Percentiles rank a stretch among this genome's conserved stretches.
These are phyloP conservation scores for Stenichneumon culpator DNA, from an alignment of 2,888 invertebrate species.

Conservation along the genomic window DNA sequence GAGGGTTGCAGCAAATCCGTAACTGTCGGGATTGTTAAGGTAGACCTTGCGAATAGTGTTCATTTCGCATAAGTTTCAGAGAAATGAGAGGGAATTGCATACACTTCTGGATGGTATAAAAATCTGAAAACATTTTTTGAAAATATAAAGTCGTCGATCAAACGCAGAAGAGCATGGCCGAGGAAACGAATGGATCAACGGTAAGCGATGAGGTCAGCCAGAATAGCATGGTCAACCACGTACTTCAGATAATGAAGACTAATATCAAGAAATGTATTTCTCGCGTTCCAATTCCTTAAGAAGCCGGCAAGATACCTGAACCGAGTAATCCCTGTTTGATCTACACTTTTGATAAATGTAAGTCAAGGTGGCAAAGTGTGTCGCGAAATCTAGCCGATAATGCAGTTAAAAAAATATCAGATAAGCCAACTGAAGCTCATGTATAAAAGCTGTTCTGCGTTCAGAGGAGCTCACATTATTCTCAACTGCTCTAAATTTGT, in stretches of 20 bases:
- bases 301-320: not conserved
- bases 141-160: not conserved
- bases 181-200: not conserved
- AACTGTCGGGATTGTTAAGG: not conserved
- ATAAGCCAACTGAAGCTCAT: constrained; percentile 33
- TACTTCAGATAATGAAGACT: not conserved
- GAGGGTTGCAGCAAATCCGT: not conserved
- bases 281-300: not conserved
- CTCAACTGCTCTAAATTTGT: not conserved
- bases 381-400: constrained; percentile 10
- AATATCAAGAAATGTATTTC: not conserved
- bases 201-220: not conserved
- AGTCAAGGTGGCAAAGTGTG: not conserved
- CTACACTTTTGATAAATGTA: not conserved
- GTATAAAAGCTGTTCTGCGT: constrained; percentile 49
- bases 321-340: not conserved
- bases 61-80: too few relatives aligned
- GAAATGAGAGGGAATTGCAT: too few relatives aligned
- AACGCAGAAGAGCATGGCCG: not conserved
- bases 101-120: too few relatives aligned
- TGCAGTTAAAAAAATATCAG: constrained; percentile 30
- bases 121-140: not conserved
- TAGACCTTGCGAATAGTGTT: too few relatives aligned
- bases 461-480: constrained; percentile 6
- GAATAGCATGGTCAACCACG: not conserved